Conservation (phyloP, 2,113 vertebrate genomes). For the Apodemus speciosus region DNA sequence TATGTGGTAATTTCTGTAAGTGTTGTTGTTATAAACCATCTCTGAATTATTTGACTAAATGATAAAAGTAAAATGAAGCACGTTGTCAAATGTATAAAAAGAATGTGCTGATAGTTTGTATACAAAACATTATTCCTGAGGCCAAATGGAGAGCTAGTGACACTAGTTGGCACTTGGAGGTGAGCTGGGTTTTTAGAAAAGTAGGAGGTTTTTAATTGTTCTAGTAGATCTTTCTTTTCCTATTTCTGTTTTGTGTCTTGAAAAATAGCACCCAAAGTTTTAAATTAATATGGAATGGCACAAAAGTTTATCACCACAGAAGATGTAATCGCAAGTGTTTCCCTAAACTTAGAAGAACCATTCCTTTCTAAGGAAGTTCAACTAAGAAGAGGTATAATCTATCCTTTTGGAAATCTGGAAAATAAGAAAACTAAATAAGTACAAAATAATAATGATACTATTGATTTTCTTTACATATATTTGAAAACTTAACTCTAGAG, state of each 20-base stretch:
- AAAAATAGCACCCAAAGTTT: not conserved
- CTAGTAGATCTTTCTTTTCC: not conserved
- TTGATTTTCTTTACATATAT: not conserved
- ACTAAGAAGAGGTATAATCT: not conserved
- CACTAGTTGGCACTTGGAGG: not conserved
- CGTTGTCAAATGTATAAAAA: not conserved
- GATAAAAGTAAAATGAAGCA: not conserved
- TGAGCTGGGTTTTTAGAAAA: not conserved
- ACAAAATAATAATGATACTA: slow-evolving; percentile 8
- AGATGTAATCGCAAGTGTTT: not conserved
- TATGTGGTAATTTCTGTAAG: not conserved
- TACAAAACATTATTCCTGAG: not conserved
- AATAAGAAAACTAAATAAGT: not conserved
- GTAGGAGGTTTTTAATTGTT: not conserved
- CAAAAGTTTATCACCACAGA: not conserved
- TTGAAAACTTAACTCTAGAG: not conserved
- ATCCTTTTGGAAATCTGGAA: not conserved
- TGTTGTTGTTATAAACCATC: not conserved
- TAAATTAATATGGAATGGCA: not conserved
- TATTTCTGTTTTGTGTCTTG: not conserved
- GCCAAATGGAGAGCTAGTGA: not conserved
- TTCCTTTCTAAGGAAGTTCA: not conserved
- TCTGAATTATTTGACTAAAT: slow-evolving; percentile 8
- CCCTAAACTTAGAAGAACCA: not conserved
- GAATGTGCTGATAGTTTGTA: not conserved